Percentiles rank a stretch among this genome's conserved stretches.
Evolutionary conservation across 2,113 vertebrate species (phyloP).

Genomic region (Nothocercus nigrocapillus): DNA sequence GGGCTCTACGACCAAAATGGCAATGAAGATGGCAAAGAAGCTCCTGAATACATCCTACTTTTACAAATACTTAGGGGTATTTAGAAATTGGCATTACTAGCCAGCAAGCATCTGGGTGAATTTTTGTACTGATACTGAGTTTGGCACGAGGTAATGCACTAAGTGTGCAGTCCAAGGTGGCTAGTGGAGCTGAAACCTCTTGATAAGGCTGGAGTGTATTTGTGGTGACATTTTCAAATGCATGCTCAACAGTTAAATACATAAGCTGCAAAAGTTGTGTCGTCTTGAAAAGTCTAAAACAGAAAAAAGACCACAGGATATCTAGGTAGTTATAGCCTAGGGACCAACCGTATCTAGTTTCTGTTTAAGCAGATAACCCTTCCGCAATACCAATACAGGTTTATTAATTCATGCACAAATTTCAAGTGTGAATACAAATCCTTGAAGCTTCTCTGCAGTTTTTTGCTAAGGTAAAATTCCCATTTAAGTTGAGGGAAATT

Average conservation of each 20-base stretch:
- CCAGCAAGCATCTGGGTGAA: neutral
- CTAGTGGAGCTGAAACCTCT: neutral
- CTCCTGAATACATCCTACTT: neutral
- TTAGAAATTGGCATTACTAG: neutral
- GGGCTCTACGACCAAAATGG: neutral
- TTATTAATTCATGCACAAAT: neutral
- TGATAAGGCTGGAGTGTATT: neutral
- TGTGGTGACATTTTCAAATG: conserved; percentile 47
- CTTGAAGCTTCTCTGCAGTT: neutral
- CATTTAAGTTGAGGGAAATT: neutral
- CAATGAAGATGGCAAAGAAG: fast-evolving
- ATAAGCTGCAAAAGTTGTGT: neutral
- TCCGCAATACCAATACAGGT: neutral
- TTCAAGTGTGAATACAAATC: neutral
- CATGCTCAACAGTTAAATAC: neutral
- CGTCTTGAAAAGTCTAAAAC: neutral
- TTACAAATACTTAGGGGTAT: neutral
- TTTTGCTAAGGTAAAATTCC: neutral
- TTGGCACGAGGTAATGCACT: neutral
- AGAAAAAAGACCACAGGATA: neutral
- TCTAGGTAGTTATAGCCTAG: neutral
- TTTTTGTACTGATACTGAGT: neutral
- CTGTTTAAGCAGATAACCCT: neutral
- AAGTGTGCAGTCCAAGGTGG: neutral
- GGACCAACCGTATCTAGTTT: neutral